A percentile compares a stretch with the other conserved stretches of the same genome.
Evolutionary conservation across 1,140 invertebrate species (phyloP).

Genomic region (Drosophila subpulchrella): DNA sequence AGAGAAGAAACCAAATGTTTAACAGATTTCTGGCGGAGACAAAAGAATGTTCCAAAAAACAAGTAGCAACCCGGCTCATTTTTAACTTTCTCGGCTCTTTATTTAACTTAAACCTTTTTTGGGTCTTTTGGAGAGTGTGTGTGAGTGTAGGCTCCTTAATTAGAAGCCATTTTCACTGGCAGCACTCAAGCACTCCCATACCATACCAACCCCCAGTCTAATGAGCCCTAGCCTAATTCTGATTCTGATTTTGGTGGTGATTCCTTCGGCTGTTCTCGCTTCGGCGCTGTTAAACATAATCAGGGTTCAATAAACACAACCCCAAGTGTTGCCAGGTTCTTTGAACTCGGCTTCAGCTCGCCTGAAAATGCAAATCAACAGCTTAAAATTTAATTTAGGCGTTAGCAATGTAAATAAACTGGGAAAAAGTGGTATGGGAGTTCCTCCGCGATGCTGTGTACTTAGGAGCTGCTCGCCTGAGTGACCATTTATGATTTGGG

Average conservation of each 20-base stretch:
- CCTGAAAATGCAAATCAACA: conserved; percentile 79
- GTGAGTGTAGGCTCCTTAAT: conserved; percentile 61
- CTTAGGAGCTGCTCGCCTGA: conserved; percentile 64
- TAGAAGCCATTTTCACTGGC: conserved; percentile 61
- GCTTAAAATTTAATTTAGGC: conserved; percentile 81
- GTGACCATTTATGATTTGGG: conserved; percentile 71
- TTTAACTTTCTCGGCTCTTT: conserved; percentile 62
- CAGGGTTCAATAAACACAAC: conserved; percentile 76
- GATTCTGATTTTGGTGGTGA: conserved; percentile 45
- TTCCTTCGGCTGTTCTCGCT: conserved; percentile 40
- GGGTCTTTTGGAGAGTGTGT: conserved; percentile 31
- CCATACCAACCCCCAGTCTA: conserved; percentile 36
- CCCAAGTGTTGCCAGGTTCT: conserved; percentile 7
- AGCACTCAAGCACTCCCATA: conserved; percentile 4
- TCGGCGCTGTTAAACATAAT: conserved; percentile 55
- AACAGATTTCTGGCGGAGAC: conserved; percentile 60
- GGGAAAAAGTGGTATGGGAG: neutral
- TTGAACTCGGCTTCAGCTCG: neutral
- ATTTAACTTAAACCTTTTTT: conserved; percentile 74
- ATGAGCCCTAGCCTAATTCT: conserved; percentile 66
- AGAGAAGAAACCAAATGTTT: conserved; percentile 41
- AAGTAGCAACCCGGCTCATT: conserved; percentile 62
- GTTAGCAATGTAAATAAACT: conserved; percentile 71
- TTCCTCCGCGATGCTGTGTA: conserved; percentile 44
- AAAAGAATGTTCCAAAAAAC: conserved; percentile 39